phyloP scores from a whole-genome alignment of 2,797 vertebrate genomes.

The Dallia pectoralis region DNA sequence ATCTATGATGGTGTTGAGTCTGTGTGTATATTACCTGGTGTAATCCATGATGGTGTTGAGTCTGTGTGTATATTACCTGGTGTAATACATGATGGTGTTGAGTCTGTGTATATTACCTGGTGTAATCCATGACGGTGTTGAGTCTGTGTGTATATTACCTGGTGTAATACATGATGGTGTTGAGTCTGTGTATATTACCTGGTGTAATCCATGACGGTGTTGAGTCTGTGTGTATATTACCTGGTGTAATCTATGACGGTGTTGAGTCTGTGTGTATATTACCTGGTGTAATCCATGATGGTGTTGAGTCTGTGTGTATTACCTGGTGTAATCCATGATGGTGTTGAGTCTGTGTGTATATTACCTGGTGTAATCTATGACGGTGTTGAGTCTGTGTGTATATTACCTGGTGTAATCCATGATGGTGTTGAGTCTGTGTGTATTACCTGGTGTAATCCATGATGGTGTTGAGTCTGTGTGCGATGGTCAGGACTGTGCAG shows the following conservation, averaged over 20 bases:
- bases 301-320: slow-evolving; percentile 86
- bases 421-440: background rate
- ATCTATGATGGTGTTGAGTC: too few relatives aligned
- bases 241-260: background rate
- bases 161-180: background rate
- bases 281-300: slow-evolving; percentile 88
- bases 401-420: background rate
- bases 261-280: background rate
- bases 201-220: too few relatives aligned
- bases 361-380: background rate
- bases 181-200: background rate
- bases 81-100: background rate
- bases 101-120: background rate
- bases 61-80: slow-evolving; percentile 71
- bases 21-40: slow-evolving; percentile 46
- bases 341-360: background rate
- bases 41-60: slow-evolving; percentile 98
- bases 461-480: slow-evolving; percentile 93
- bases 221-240: background rate
- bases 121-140: background rate
- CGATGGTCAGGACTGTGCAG: slow-evolving; percentile 93
- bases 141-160: background rate
- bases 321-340: background rate
- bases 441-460: slow-evolving; percentile 84
- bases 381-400: background rate